Percentiles rank a stretch among this genome's conserved stretches.
phyloP scores from a whole-genome alignment of 2,888 invertebrate species.

The Schizaphis graminum region DNA sequence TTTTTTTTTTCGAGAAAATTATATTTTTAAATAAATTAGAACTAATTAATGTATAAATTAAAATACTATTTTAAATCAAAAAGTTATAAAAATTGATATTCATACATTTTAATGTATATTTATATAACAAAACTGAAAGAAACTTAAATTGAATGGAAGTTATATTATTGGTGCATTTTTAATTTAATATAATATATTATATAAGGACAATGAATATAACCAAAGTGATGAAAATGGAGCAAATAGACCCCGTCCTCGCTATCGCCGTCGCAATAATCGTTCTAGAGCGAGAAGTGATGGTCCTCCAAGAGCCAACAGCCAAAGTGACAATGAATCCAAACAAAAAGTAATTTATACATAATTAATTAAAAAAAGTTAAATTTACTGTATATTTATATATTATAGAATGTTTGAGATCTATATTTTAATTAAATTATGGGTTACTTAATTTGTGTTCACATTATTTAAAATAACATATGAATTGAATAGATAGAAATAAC shows the following conservation, averaged over 20 bases:
- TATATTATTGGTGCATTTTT: not conserved
- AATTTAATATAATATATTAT: not conserved
- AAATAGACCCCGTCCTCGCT: constrained; percentile 72
- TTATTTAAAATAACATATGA: not conserved
- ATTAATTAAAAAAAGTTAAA: not conserved
- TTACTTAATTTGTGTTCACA: not conserved
- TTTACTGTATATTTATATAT: not conserved
- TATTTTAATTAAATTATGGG: not conserved
- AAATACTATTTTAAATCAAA: not conserved
- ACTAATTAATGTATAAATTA: not conserved
- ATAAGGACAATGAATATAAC: constrained; percentile 70
- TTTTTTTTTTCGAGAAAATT: not conserved
- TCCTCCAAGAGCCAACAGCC: constrained; percentile 67
- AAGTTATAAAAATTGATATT: not conserved
- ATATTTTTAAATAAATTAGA: not conserved
- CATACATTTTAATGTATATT: not conserved
- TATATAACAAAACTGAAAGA: not conserved
- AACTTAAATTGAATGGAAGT: not conserved
- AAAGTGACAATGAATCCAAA: constrained; percentile 69
- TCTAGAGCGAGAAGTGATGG: constrained; percentile 66
- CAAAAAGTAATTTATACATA: constrained; percentile 67
- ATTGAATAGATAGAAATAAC: not conserved
- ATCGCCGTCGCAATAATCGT: constrained; percentile 71
- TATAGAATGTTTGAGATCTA: not conserved
- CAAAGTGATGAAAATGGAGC: constrained; percentile 71